phyloP scores from a whole-genome alignment of 2,888 invertebrate species.

The Dicyrtomina minuta region DNA sequence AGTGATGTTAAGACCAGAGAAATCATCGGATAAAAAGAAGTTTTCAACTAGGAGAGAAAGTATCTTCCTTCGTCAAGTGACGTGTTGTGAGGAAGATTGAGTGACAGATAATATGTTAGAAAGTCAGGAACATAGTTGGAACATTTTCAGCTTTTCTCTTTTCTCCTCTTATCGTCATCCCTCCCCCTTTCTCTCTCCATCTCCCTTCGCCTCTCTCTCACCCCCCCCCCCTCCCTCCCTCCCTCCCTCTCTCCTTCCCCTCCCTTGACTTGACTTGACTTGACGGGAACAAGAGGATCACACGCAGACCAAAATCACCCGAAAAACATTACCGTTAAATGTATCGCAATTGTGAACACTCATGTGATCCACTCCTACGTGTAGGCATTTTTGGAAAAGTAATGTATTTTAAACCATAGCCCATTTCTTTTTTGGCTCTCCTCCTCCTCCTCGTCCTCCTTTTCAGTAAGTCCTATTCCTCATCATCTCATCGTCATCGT shows the following conservation, averaged over 20 bases:
- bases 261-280: no score
- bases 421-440: no score
- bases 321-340: no score
- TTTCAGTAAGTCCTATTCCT: no score
- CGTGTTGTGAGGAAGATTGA: conserved; percentile 32
- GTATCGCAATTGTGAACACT: no score
- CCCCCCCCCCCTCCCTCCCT: neutral
- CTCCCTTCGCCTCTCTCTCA: neutral
- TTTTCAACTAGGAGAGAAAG: conserved; percentile 12
- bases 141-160: conserved; percentile 24
- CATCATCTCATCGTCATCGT: no score
- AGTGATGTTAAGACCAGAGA: no score
- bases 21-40: no score
- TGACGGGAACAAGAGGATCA: neutral
- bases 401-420: no score
- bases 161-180: neutral
- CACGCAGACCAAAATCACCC: neutral
- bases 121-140: conserved; percentile 31
- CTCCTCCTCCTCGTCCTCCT: no score
- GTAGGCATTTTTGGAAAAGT: no score
- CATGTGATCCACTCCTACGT: no score
- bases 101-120: conserved; percentile 34
- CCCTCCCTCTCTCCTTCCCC: neutral
- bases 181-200: neutral
- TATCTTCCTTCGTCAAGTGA: conserved; percentile 28